Base-by-base conservation (phyloP, 2,797 vertebrate genomes). In the Merluccius polli region DNA sequence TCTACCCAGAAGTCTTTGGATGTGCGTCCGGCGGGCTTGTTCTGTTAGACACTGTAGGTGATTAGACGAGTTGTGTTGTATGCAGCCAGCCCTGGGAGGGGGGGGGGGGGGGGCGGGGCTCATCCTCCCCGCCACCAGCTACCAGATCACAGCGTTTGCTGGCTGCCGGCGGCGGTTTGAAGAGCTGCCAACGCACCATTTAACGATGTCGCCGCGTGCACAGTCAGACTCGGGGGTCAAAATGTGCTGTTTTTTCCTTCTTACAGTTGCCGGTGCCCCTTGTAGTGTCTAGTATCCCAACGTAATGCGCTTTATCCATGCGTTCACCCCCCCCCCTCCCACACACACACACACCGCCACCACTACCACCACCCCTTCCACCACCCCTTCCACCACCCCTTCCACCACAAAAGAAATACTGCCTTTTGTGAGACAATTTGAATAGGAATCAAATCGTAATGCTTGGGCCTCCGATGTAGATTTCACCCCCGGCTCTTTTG, bases 21-120 rank as follows among this genome's bases (percentile, higher is more conserved):
- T 82, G 68, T 7, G 30, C 30, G 70, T 76, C 77, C n/a, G 77
- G 41, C 74, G 74, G 78, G 70, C 76, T 79, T 63, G 73, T 79
- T 75, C 73, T 48, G 68, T 4, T 31, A 77, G 77, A 79, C 85
- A 79, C 84, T 87, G 84, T 86, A 85, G 84, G 83, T 84, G 84
- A 86, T 86, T 73, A 80, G 83, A 79, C 75, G 83, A 82, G 75
- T 74, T 73, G 82, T 82, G 81, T 87, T 52, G 18, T 52, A 3
- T 52, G 41, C 41, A 77, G 74, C 73, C 75, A 7, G 70, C 65
- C 69, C 74, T 75, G 36, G 59, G 35, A 38, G 71, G 74, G 78
- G 65, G 13, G 15, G 41, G 41, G 41, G 41, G 35, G 3, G 35
- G 35, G 35, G 35, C 6, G 35, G 35, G 36, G 36, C 36, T 38